phyloP scores from a whole-genome alignment of 2,113 vertebrate species.

The Naja naja region DNA sequence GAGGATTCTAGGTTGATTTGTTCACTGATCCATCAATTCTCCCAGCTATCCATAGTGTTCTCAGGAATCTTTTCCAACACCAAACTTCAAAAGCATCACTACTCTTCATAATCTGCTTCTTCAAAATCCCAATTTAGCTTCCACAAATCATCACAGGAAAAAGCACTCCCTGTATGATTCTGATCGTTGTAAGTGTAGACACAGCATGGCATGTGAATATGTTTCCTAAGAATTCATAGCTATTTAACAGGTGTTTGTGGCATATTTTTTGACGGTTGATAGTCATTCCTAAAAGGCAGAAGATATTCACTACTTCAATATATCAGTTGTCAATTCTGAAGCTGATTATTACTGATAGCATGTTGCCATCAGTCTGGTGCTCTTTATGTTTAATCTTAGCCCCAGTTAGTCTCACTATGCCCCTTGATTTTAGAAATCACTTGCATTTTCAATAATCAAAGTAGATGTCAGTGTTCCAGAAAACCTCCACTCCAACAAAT shows the following conservation, averaged over 20 bases:
- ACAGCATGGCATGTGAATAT: background rate
- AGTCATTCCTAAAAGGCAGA: background rate
- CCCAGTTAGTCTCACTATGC: no score
- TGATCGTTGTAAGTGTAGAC: background rate
- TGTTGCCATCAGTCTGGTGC: background rate
- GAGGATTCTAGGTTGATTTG: background rate
- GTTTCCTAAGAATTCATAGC: background rate
- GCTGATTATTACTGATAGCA: background rate
- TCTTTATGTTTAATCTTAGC: background rate
- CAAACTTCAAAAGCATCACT: background rate
- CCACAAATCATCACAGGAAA: no score
- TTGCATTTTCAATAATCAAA: no score
- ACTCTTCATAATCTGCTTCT: background rate
- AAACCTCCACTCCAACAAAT: no score
- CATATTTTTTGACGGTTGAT: background rate
- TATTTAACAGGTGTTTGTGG: background rate
- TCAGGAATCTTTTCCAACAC: no score
- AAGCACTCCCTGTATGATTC: background rate
- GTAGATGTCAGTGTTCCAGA: no score
- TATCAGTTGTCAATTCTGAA: background rate
- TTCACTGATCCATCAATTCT: no score
- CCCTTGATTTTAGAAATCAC: no score
- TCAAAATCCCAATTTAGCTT: background rate
- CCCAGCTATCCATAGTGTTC: no score
- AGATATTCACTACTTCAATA: background rate